Evolutionary conservation across 1,140 invertebrate species (phyloP).

Genomic region (Amyelois transitella): DNA sequence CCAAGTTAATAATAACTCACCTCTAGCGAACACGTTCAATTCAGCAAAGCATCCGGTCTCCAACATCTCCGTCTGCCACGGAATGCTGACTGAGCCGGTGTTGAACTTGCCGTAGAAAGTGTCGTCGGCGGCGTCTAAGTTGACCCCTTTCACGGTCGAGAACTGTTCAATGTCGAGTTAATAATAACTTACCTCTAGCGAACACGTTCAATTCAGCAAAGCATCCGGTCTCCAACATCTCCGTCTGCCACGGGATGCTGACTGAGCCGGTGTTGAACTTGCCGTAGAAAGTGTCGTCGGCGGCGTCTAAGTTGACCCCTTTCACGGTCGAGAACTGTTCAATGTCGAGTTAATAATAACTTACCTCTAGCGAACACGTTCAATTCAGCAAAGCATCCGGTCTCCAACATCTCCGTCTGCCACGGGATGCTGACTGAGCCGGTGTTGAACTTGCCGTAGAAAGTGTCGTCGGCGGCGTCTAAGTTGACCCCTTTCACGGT

Average conservation of each 20-base stretch:
- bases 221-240: constrained; percentile 99
- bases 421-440: constrained; percentile 99
- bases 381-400: constrained; percentile 95
- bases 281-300: constrained; percentile 97
- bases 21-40: constrained; percentile 92
- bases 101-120: constrained; percentile 99
- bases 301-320: constrained; percentile 98
- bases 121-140: constrained; percentile 97
- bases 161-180: constrained; percentile 99
- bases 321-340: constrained; percentile 99
- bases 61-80: constrained; percentile 99
- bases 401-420: constrained; percentile 99
- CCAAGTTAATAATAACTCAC: no score
- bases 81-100: constrained; percentile 98
- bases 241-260: constrained; percentile 99
- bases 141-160: constrained; percentile 99
- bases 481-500: constrained; percentile 99
- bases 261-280: constrained; percentile 99
- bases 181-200: constrained; percentile 81
- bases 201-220: constrained; percentile 96
- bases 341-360: constrained; percentile 90
- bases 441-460: constrained; percentile 99
- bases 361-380: constrained; percentile 92
- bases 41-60: constrained; percentile 98
- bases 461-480: constrained; percentile 96